phyloP scores from a whole-genome alignment of 35 echinoderm and acorn worm genomes.

The Heliocidaris erythrogramma region DNA sequence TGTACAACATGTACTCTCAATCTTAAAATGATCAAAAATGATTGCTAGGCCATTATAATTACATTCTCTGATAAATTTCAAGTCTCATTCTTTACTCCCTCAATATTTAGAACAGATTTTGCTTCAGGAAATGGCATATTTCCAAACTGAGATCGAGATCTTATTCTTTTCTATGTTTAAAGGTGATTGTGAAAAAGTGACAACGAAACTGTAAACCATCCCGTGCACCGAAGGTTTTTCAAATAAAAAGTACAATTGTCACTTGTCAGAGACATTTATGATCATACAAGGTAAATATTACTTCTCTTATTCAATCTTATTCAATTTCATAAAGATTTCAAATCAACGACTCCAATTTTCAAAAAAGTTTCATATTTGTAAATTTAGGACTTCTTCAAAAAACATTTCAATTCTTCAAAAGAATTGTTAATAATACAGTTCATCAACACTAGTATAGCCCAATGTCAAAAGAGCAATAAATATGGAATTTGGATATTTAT shows the following conservation, averaged over 20 bases:
- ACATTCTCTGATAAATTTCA: neutral
- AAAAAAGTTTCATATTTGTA: too few relatives aligned
- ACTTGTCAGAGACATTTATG: neutral
- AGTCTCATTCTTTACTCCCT: neutral
- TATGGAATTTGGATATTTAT: too few relatives aligned
- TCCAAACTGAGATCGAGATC: neutral
- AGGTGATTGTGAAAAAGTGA: neutral
- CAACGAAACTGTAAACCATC: neutral
- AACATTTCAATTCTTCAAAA: too few relatives aligned
- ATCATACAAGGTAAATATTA: too few relatives aligned
- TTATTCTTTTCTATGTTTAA: neutral
- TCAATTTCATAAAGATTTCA: too few relatives aligned
- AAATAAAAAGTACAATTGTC: neutral
- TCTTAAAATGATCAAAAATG: neutral
- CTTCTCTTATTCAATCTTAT: too few relatives aligned
- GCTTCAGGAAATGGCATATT: constrained; percentile 3
- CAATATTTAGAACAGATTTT: neutral
- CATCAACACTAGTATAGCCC: too few relatives aligned
- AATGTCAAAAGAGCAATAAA: too few relatives aligned
- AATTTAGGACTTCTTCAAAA: too few relatives aligned
- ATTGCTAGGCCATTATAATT: neutral
- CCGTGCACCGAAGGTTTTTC: neutral
- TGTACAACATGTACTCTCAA: neutral
- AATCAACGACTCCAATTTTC: too few relatives aligned
- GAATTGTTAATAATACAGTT: too few relatives aligned